A percentile compares a stretch with the other conserved stretches of the same genome.
phyloP scores from a whole-genome alignment of 2,888 invertebrate genomes.

The Watsonalla cultraria region DNA sequence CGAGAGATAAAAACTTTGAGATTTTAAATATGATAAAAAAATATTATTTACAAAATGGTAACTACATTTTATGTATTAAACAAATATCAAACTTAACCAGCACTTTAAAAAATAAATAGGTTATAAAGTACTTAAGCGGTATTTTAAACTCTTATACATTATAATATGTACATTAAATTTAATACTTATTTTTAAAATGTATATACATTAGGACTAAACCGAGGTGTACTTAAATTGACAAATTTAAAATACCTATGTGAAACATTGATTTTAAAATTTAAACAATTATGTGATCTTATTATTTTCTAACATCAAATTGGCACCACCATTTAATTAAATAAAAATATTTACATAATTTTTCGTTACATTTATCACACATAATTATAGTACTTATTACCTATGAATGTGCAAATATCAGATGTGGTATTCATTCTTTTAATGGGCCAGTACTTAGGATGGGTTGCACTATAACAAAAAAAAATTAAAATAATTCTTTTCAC shows the following conservation, averaged over 20 bases:
- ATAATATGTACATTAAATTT: too few relatives aligned
- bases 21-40: constrained; percentile 1
- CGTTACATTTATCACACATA: constrained; percentile 29
- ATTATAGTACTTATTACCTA: constrained; percentile 15
- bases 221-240: constrained; percentile 24
- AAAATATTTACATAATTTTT: constrained; percentile 34
- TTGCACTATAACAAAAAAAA: too few relatives aligned
- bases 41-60: not conserved
- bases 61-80: not conserved
- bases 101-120: not conserved
- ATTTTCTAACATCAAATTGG: constrained; percentile 42
- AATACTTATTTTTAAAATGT: too few relatives aligned
- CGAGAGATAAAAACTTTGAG: not conserved
- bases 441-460: too few relatives aligned
- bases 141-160: too few relatives aligned
- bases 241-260: constrained; percentile 33
- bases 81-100: not conserved
- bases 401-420: not conserved
- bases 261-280: constrained; percentile 18
- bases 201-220: not conserved
- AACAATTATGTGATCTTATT: constrained; percentile 19
- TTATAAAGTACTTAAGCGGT: too few relatives aligned
- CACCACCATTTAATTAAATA: constrained; percentile 48
- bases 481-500: too few relatives aligned
- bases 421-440: not conserved